phyloP scores from a whole-genome alignment of 2,113 vertebrate genomes.

The Cygnus atratus region DNA sequence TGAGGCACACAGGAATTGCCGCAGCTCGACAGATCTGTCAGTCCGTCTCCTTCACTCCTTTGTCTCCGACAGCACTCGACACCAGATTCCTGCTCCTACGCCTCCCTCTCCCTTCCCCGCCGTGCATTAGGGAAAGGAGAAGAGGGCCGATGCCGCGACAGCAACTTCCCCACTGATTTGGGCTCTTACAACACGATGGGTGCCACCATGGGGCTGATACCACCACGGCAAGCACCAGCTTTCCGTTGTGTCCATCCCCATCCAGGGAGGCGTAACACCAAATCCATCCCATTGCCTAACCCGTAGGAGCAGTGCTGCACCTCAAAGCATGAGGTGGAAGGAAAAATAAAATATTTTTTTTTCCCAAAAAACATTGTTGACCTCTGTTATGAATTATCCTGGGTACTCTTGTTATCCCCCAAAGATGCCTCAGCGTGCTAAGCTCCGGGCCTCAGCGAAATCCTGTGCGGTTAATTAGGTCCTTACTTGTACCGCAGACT shows the following conservation, averaged over 20 bases:
- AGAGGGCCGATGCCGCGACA: not conserved
- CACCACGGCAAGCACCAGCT: not conserved
- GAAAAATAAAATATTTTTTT: not conserved
- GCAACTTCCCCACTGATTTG: not conserved
- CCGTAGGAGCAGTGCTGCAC: rapidly evolving
- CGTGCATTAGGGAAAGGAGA: not conserved
- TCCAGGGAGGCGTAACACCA: not conserved
- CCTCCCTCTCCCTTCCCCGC: not conserved
- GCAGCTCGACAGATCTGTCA: not conserved
- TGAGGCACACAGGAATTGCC: not conserved
- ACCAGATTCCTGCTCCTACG: not conserved
- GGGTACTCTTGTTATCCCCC: not conserved
- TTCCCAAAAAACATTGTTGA: not conserved
- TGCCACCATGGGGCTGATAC: not conserved
- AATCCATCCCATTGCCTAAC: not conserved
- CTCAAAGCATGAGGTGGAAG: not conserved
- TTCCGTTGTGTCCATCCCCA: not conserved
- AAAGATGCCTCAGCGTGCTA: not conserved
- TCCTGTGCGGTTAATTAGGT: slow-evolving; percentile 6
- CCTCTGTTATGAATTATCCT: not conserved
- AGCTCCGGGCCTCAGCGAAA: not conserved
- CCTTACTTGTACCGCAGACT: not conserved
- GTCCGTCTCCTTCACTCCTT: rapidly evolving
- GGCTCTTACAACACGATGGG: rapidly evolving
- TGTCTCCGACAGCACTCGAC: not conserved